Evolutionary conservation across 2,888 invertebrate genomes (phyloP).

Genomic region (Blastobasis lacticolella): DNA sequence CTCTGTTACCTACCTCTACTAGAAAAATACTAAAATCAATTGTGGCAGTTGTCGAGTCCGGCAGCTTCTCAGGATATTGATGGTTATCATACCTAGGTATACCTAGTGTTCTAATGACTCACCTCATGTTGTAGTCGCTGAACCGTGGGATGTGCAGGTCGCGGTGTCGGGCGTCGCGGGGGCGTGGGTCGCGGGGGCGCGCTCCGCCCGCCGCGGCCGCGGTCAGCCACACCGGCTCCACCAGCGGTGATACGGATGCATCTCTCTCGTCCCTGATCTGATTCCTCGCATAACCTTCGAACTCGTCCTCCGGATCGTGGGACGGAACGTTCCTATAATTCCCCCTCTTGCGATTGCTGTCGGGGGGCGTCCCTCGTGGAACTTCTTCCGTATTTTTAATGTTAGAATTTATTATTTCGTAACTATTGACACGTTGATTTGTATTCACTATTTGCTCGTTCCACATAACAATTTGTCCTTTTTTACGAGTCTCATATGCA

Average conservation of each 20-base stretch:
- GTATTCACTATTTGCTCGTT: conserved; percentile 66
- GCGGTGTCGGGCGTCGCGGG: conserved; percentile 37
- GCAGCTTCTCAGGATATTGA: too few relatives aligned
- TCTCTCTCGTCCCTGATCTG: conserved; percentile 37
- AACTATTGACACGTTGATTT: conserved; percentile 76
- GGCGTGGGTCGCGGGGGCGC: conserved; percentile 10
- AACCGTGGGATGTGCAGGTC: conserved; percentile 80
- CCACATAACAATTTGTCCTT: conserved; percentile 71
- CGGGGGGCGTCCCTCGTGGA: conserved; percentile 44
- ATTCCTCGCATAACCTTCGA: conserved; percentile 54
- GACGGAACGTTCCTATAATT: conserved; percentile 83
- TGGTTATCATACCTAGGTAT: too few relatives aligned
- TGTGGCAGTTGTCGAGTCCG: too few relatives aligned
- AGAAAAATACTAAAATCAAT: not conserved
- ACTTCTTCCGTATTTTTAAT: conserved; percentile 60
- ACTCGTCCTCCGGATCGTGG: conserved; percentile 79
- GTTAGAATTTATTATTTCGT: conserved; percentile 86
- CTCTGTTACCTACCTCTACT: not conserved
- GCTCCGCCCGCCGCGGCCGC: conserved; percentile 29
- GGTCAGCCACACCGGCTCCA: conserved; percentile 44
- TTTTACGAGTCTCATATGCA: conserved; percentile 77
- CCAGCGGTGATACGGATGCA: conserved; percentile 40
- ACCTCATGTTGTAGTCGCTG: conserved; percentile 25
- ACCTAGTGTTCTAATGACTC: too few relatives aligned
- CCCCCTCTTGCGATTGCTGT: conserved; percentile 73